phyloP scores from a whole-genome alignment of 2,113 vertebrate species.

The Xenopus tropicalis region UCB_Xtro_10.0 CM004445.2:7084501-7085000 shows the following conservation, averaged over 20 bases:
- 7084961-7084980: too few relatives aligned
- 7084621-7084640: neutral
- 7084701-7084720: conserved; percentile 30
- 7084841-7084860: too few relatives aligned
- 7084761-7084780: too few relatives aligned
- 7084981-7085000: too few relatives aligned
- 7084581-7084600: neutral
- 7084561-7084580: neutral
- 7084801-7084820: too few relatives aligned
- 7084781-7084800: too few relatives aligned
- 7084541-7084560: conserved; percentile 1
- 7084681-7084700: conserved; percentile 22
- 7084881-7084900: too few relatives aligned
- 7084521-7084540: conserved; percentile 1
- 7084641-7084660: conserved; percentile 14
- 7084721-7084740: conserved; percentile 14
- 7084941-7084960: too few relatives aligned
- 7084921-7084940: too few relatives aligned
- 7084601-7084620: neutral
- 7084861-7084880: too few relatives aligned
- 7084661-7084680: conserved; percentile 28
- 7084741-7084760: conserved; percentile 11
- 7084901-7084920: too few relatives aligned
- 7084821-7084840: too few relatives aligned
- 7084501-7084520: neutral